phyloP scores from a whole-genome alignment of 2,113 vertebrate species.

The human (Homo sapiens) region GRCh38 chr3:12182501-12183000 shows the following conservation, averaged over 20 bases:
- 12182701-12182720: not conserved
- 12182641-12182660: not conserved
- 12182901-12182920: not conserved
- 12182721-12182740: not conserved
- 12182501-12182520: conserved; percentile 37
- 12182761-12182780: not conserved
- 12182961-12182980: not conserved
- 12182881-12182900: not conserved
- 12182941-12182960: not conserved
- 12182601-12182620: not conserved
- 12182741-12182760: not conserved
- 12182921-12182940: not conserved
- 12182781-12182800: not conserved
- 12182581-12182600: not conserved
- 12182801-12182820: not conserved
- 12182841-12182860: not conserved
- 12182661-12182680: not conserved
- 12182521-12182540: not conserved
- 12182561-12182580: conserved; percentile 44
- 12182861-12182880: not conserved
- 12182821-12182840: not conserved
- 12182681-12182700: not conserved
- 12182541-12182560: not conserved
- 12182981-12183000: not conserved
- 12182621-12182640: not conserved